Evolutionary conservation across 2,113 vertebrate species (phyloP), one percentile per base, ranked within the genome.

Genomic region (Pterocles gutturalis): DNA sequence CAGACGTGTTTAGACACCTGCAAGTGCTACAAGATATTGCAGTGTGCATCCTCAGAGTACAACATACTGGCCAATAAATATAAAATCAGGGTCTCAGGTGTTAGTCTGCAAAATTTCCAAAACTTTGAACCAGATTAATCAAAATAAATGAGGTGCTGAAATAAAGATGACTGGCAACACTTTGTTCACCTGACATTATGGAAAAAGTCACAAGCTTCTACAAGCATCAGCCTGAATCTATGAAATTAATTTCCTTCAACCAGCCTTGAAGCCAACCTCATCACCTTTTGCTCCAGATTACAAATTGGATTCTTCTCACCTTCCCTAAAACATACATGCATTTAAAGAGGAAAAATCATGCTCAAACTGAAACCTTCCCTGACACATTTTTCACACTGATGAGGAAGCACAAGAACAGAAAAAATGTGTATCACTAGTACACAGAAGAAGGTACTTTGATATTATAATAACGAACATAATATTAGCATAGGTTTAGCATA

Each of bases 121-220:
- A 92, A 88, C 49, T 71, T 80, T 61, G 73, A 93, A 88, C 11
- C 25, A 83, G 28, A 73, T 58, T 46, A 81, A 83, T 60, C 25
- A 73, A 88, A 93, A 90, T 46, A 88, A 91, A 86, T 22, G 31
- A 88, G 24, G 41, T 76, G 79, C 31, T 73, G 55, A 96, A 92
- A 66, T 57, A 72, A 88, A 79, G 78, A 88, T 28, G 14, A 54
- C 13, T 49, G 29, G 28, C 33, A 93, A 66, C 3, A 17, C 85
- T 93, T 83, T 62, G 45, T 92, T 94, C 60, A 89, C 77, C 55
- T 84, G 29, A 85, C 70, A 62, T 66, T 91, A 91, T 64, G 83
- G 91, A 94, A 94, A 94, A 95, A 91, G 60, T 71, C 4, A 2
- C 7, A 48, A 71, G 46, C 38, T 46, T 66, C 61, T 78, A 89